Base-by-base conservation (phyloP, 2,888 invertebrate genomes). In the Eupithecia vulgata region DNA sequence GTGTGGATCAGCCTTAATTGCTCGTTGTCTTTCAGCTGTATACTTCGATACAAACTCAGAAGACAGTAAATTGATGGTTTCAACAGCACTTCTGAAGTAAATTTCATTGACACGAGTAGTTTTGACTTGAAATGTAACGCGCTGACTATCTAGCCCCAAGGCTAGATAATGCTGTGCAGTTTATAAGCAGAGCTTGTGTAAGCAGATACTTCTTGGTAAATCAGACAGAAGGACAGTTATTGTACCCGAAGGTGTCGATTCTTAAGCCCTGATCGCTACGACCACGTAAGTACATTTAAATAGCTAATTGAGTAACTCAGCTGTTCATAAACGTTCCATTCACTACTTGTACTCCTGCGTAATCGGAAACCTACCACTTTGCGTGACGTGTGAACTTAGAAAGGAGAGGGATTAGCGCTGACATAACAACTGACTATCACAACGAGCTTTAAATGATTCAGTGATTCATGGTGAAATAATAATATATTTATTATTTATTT, bases 351-450 rank as follows among this genome's bases (percentile, higher is more conserved):
- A 52, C 21, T 21, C 21, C 21, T 52, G 21, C 52, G 52, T 52
- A 52, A 52, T 52, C 52, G 52, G 21, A 21, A 52, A 85, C 86
- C 85, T 86, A 83, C 82, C 86, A 84, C 84, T 83, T 84, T 84
- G 85, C 82, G 85, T 84, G 87, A 79, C 85, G 86, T 84, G 85
- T 81, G 83, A 67, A 69, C 67, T 3, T 25, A 64, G 72, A 61
- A 71, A 62, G 68, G 71, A 25, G 67, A 17, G 42, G 69, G 67
- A 71, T 72, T 75, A 75, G 57, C 65, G 67, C 42, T 72, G 75
- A 75, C 75, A 69, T 75, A 64, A 67, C 57, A 64, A 69, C 70
- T 8, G n/a, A 48, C 17, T 48, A 48, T 48, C 8, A 8, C 1
- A 40, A 64, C 21, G 62, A 21, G 21, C 12, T 8, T 37, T 12